Evolutionary conservation across 2,113 vertebrate species (phyloP), one percentile per base, ranked within the genome.

Genomic region (Chloebia gouldiae): DNA sequence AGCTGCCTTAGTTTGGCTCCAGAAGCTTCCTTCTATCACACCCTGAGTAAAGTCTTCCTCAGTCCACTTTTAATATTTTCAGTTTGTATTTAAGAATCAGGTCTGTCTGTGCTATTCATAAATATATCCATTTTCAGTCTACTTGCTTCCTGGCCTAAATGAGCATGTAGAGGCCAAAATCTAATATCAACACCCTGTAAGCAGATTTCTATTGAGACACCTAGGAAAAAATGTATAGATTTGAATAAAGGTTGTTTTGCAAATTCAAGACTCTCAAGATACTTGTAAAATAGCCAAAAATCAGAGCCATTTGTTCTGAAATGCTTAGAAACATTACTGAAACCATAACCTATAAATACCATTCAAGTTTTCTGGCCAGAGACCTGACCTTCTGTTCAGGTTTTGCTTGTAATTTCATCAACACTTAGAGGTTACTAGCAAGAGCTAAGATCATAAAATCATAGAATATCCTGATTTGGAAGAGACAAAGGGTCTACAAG

Each of bases 141-240:
- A 17, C 54, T 76, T 60, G 9, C 33, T 88, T 68, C 50, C 27
- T 28, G 50, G 60, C 40, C 69, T 60, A 81, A 66, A 65, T 57
- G 40, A 87, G n/a, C 57, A 83, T 15, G 37, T 90, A 56, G 45
- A 66, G 22, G 30, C 15, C 79, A 81, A 78, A 86, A 86, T 70
- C 20, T 31, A 78, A 22, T 25, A 66, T 50, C 61, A 86, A 42
- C 39, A 84, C 50, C 45, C 59, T 84, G 61, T 30, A 57, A 72
- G 80, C 28, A 82, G 69, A 82, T 91, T 93, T 75, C 75, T 97
- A 33, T 87, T 87, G 57, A 88, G 61, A 94, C 61, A 95, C 40
- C 66, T 96, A 69, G 44, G 37, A 95, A 82, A 82, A 96, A 96
- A 90, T 83, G 44, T 44, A 81, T 54, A 81, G 50, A 63, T 35